Evolutionary conservation across 2,888 invertebrate genomes (phyloP).

Genomic region (Tetrapedia diversipes): DNA sequence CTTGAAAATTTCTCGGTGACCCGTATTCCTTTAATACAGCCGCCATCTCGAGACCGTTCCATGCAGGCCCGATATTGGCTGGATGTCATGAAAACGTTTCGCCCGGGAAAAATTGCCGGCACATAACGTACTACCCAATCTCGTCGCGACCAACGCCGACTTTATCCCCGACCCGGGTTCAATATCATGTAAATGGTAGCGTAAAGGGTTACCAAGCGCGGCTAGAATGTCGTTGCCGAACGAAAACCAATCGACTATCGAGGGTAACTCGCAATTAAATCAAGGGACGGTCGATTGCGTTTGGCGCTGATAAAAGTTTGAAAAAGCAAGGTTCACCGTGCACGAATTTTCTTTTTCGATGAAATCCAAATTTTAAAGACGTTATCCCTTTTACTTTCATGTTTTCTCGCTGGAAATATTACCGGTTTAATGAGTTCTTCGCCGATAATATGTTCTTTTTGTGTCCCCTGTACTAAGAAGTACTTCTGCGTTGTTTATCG

Average conservation of each 20-base stretch:
- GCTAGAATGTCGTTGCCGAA: slow-evolving; percentile 30
- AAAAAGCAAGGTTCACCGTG: too few relatives aligned
- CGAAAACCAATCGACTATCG: slow-evolving; percentile 50
- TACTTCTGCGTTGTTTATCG: too few relatives aligned
- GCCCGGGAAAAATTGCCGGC: slow-evolving; percentile 42
- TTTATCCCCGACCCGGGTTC: slow-evolving; percentile 40
- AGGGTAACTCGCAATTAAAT: slow-evolving; percentile 56
- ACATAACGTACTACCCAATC: slow-evolving; percentile 40
- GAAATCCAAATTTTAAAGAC: too few relatives aligned
- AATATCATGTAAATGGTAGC: slow-evolving; percentile 60
- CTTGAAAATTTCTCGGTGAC: slow-evolving; percentile 41
- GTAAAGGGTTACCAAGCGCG: slow-evolving; percentile 16
- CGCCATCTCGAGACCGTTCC: slow-evolving; percentile 19
- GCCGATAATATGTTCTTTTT: too few relatives aligned
- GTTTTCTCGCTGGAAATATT: too few relatives aligned
- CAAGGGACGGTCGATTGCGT: slow-evolving; percentile 23
- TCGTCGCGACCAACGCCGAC: slow-evolving; percentile 36
- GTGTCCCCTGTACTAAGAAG: too few relatives aligned
- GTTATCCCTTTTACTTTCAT: too few relatives aligned
- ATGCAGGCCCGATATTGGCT: slow-evolving; percentile 42
- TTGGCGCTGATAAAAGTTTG: slow-evolving; percentile 19
- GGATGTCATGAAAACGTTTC: slow-evolving; percentile 39
- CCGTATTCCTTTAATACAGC: slow-evolving; percentile 53
- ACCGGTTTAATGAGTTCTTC: too few relatives aligned
- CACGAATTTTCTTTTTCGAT: not conserved